phyloP scores from a whole-genome alignment of 2,113 vertebrate genomes.

The Helogale parvula region DNA sequence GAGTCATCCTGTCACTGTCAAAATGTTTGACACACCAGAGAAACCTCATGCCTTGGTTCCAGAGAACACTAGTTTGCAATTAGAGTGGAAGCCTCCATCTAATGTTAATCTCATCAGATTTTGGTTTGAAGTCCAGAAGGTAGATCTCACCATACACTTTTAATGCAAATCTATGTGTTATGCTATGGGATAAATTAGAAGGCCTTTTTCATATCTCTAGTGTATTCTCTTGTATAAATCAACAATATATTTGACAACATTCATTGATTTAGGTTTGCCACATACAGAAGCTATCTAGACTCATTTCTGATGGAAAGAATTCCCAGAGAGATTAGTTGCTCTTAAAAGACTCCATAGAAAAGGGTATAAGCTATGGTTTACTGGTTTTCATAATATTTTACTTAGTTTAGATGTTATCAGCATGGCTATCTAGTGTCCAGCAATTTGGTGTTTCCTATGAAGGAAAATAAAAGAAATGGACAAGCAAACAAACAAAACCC shows the following conservation, averaged over 20 bases:
- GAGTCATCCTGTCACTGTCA: conserved; percentile 73
- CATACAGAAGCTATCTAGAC: not conserved
- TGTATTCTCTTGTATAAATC: not conserved
- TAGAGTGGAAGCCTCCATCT: conserved; percentile 83
- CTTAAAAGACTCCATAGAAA: not conserved
- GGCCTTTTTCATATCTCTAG: not conserved
- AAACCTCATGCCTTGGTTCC: conserved; percentile 78
- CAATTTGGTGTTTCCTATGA: not conserved
- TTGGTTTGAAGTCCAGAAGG: conserved; percentile 85
- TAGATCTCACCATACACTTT: conserved; percentile 63
- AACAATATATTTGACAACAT: not conserved
- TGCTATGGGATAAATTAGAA: not conserved
- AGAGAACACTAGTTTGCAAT: conserved; percentile 82
- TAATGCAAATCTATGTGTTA: not conserved
- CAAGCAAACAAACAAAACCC: not conserved
- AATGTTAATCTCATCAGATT: conserved; percentile 76
- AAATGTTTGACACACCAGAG: conserved; percentile 81
- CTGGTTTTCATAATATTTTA: conserved; percentile 31
- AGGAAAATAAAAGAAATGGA: not conserved
- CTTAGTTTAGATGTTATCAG: not conserved
- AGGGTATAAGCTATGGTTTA: not conserved
- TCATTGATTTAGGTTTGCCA: not conserved
- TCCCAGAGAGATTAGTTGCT: not conserved
- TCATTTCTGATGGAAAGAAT: conserved; percentile 39
- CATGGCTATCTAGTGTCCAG: not conserved